Conservation (phyloP, 2,888 invertebrate species). For the Campoletis raptor region DNA sequence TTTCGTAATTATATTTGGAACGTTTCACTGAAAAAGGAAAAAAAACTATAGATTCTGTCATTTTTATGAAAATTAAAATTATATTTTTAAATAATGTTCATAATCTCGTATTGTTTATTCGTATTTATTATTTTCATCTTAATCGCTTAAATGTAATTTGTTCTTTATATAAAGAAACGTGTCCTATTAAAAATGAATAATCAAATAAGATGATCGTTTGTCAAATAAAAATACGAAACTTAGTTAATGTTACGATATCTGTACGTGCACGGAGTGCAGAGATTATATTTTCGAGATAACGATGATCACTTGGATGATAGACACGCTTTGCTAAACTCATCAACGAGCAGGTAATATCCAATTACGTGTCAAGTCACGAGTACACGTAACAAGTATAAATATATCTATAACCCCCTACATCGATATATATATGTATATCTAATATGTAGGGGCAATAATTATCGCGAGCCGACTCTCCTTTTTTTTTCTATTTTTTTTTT, state of each 20-base stretch:
- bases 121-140: neutral
- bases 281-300: slow-evolving; percentile 40
- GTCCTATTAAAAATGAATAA: neutral
- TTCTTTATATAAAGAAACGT: neutral
- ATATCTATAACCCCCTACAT: neutral
- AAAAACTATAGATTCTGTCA: too few species aligned
- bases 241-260: slow-evolving; percentile 7
- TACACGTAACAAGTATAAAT: slow-evolving; percentile 26
- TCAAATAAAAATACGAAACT: slow-evolving; percentile 36
- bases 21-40: too few species aligned
- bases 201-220: slow-evolving; percentile 14
- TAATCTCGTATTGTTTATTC: neutral
- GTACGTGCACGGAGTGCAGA: slow-evolving; percentile 11
- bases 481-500: neutral
- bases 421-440: neutral
- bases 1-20: too few species aligned
- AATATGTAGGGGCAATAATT: slow-evolving; percentile 29
- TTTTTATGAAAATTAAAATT: too few species aligned
- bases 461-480: slow-evolving; percentile 25
- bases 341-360: slow-evolving; percentile 43
- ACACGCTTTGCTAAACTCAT: slow-evolving; percentile 42
- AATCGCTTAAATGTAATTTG: neutral
- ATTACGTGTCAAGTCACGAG: slow-evolving; percentile 43
- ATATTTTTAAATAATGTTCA: too few species aligned
- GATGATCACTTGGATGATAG: slow-evolving; percentile 41